Base-by-base conservation (phyloP, 2,888 invertebrate genomes). In the Zootermopsis nevadensis region DNA sequence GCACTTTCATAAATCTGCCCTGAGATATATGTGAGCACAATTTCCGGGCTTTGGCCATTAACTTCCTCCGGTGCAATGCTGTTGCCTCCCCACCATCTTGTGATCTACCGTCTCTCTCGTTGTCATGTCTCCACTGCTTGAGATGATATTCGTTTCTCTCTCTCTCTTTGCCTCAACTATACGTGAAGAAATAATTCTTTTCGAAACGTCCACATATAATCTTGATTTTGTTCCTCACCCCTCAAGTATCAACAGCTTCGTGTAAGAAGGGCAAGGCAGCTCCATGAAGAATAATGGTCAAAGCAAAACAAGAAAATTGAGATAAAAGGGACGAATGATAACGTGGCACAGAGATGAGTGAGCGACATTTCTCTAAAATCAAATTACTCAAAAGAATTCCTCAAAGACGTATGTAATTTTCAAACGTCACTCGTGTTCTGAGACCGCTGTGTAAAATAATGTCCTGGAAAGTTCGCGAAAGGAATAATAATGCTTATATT, bases 41-140 rank as follows among this genome's bases (percentile, higher is more conserved):
- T 95, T 95, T 95, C 95, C 95, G 94, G 94, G 94, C 94, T 94
- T 94, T 94, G 94, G 94, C 95, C 95, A 94, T 95, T 95, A 95
- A 93, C 86, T 86, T 85, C 86, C 77, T 77, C 85, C 81, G 77
- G 77, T 84, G 82, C 84, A 82, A 80, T 77, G 83, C 60, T 60
- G 60, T 60, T 60, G n/a, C 60, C 60, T 48, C 88, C 89, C 89
- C 89, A 89, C 89, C 88, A 87, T 89, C 89, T 90, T 89, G 89
- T 55, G 69, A 79, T 82, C 48, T 67, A 48, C 48, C 48, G 67
- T 81, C 74, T 82, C 60, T 84, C n/a, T 72, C 77, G 55, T 79
- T 33, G 66, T 69, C 31, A 77, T 77, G 53, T 82, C 53, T 30
- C 27, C 31, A 35, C 24, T 22, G 72, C 81, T 80, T 38, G 69